phyloP scores from a whole-genome alignment of 2,888 invertebrate species.

The Odontomyia ornata region DNA sequence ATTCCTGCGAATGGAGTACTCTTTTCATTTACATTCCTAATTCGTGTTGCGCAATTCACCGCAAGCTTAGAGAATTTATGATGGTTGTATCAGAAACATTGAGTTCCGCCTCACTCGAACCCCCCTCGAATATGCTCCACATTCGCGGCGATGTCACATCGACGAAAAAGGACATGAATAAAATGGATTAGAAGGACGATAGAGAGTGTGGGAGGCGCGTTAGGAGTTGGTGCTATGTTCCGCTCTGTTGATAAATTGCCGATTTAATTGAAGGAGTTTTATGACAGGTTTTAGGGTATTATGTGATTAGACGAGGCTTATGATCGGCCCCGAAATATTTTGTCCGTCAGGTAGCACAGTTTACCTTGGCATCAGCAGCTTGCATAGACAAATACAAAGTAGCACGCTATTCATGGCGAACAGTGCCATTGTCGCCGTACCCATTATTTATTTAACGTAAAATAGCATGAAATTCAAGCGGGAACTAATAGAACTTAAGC shows the following conservation, averaged over 20 bases:
- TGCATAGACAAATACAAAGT: not conserved
- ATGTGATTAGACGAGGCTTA: slow-evolving; percentile 19
- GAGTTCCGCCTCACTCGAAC: not conserved
- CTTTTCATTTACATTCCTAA: slow-evolving; percentile 42
- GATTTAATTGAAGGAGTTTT: slow-evolving; percentile 40
- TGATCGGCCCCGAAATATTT: not conserved
- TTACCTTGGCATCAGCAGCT: not conserved
- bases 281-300: slow-evolving; percentile 33
- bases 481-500: not conserved
- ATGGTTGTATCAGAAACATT: not conserved
- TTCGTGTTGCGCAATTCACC: not conserved
- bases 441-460: slow-evolving; percentile 24
- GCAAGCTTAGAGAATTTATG: slow-evolving; percentile 23
- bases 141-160: not conserved
- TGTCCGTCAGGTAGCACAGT: not conserved
- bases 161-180: not conserved
- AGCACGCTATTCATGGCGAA: not conserved
- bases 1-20: slow-evolving; percentile 26
- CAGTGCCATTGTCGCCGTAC: not conserved
- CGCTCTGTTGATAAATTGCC: slow-evolving; percentile 38
- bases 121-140: not conserved
- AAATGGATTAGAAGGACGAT: not conserved
- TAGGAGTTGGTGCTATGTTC: slow-evolving; percentile 2
- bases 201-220: not conserved
- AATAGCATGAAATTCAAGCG: slow-evolving; percentile 13